Evolutionary conservation across 2,113 vertebrate genomes (phyloP).

Genomic region (Eupsittula cactorum): DNA sequence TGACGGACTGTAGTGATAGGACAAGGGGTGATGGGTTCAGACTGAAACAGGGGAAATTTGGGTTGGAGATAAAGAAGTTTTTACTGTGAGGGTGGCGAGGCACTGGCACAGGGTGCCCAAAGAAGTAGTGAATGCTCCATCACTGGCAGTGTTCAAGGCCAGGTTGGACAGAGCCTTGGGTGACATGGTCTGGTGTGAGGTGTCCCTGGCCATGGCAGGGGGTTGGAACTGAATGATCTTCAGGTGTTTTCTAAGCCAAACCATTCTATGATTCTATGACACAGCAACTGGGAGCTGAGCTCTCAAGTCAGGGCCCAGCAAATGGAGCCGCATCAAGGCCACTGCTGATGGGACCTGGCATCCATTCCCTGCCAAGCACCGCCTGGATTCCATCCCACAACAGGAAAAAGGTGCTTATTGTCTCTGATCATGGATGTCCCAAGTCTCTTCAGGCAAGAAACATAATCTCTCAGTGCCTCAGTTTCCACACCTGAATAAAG

Average conservation of each 20-base stretch:
- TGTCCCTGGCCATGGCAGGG: too few relatives aligned
- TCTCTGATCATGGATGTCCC: fast-evolving
- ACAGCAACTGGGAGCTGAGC: fast-evolving
- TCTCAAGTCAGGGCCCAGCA: neutral
- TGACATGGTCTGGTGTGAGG: too few relatives aligned
- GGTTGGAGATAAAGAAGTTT: neutral
- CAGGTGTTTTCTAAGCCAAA: neutral
- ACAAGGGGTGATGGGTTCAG: neutral
- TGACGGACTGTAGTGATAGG: neutral
- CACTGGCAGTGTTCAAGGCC: too few relatives aligned
- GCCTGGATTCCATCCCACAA: neutral
- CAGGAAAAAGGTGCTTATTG: neutral
- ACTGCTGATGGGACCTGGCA: neutral
- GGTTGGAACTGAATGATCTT: too few relatives aligned
- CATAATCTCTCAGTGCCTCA: neutral
- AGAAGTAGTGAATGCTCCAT: too few relatives aligned
- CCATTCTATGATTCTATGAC: neutral
- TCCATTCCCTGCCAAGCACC: fast-evolving
- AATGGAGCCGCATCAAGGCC: neutral
- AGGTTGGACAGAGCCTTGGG: too few relatives aligned
- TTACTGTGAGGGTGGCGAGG: neutral
- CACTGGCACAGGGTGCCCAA: too few relatives aligned
- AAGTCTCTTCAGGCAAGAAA: neutral
- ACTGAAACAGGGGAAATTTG: neutral
- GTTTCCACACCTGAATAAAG: neutral